phyloP scores from a whole-genome alignment of 2,113 vertebrate species.

The Athene cunicularia region DNA sequence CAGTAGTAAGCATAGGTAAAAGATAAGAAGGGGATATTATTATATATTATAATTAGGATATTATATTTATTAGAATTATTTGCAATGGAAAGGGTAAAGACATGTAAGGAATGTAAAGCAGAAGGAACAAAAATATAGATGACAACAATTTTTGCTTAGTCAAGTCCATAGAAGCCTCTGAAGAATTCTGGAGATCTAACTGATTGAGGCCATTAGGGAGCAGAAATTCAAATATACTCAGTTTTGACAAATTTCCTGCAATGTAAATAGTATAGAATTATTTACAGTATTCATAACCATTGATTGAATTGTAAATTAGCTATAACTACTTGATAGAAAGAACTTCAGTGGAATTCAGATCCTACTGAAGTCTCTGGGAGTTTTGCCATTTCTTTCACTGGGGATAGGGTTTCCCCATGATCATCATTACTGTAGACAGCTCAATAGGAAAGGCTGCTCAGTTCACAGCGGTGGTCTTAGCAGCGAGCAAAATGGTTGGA shows the following conservation, averaged over 20 bases:
- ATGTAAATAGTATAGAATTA: not conserved
- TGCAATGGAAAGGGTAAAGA: not conserved
- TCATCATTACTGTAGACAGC: constrained; percentile 50
- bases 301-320: constrained; percentile 8
- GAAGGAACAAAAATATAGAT: not conserved
- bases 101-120: not conserved
- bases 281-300: not conserved
- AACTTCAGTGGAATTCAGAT: not conserved
- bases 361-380: not conserved
- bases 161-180: not conserved
- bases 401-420: constrained; percentile 6
- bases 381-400: constrained; percentile 16
- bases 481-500: constrained; percentile 38
- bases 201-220: not conserved
- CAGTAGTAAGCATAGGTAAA: not conserved
- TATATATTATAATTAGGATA: no score
- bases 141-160: not conserved
- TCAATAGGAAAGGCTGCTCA: constrained; percentile 34
- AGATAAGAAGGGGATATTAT: not conserved
- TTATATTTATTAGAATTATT: not conserved
- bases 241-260: constrained; percentile 28
- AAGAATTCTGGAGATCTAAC: not conserved
- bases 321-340: not conserved
- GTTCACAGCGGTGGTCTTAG: constrained; percentile 38
- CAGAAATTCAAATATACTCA: not conserved